These are phyloP conservation scores for Lissocephala sabroskyi DNA, from an alignment of 2,888 invertebrate genomes.

Conservation along the genomic window DNA sequence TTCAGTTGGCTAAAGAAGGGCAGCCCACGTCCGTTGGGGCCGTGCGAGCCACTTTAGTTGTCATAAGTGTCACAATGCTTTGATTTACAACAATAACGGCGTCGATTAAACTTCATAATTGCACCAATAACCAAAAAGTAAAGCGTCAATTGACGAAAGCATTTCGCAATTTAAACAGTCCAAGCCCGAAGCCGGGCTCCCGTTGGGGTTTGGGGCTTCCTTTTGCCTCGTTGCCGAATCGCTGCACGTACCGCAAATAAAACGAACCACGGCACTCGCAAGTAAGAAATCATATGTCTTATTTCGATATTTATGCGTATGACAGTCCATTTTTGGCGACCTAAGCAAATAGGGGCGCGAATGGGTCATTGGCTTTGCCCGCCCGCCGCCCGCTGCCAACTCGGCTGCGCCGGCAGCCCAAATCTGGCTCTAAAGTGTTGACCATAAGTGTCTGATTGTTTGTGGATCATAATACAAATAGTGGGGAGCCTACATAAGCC, in stretches of 20 bases:
- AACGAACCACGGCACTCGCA: constrained; percentile 42
- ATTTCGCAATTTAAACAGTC: too few relatives aligned
- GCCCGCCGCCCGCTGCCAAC: background rate
- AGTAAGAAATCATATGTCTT: constrained; percentile 60
- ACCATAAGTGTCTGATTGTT: constrained; percentile 66
- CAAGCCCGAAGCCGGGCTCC: background rate
- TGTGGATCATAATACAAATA: constrained; percentile 59
- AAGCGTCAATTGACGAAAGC: constrained; percentile 39
- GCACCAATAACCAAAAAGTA: constrained; percentile 53
- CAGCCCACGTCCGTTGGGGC: background rate
- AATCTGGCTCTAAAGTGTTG: constrained; percentile 67
- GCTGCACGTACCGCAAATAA: constrained; percentile 54
- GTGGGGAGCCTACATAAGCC: constrained; percentile 1
- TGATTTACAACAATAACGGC: constrained; percentile 67
- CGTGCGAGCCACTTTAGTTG: constrained; percentile 64
- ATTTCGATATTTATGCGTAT: constrained; percentile 59
- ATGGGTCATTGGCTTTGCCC: constrained; percentile 52
- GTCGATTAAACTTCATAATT: constrained; percentile 65
- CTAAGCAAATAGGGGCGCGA: constrained; percentile 62
- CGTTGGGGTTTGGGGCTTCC: constrained; percentile 8
- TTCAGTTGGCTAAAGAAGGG: constrained; percentile 41
- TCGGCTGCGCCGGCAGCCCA: constrained; percentile 29
- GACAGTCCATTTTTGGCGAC: constrained; percentile 62
- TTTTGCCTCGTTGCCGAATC: constrained; percentile 46
- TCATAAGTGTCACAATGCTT: constrained; percentile 64